These are phyloP conservation scores for Morone saxatilis DNA, from an alignment of 2,113 vertebrate species.

Conservation along the genomic window DNA sequence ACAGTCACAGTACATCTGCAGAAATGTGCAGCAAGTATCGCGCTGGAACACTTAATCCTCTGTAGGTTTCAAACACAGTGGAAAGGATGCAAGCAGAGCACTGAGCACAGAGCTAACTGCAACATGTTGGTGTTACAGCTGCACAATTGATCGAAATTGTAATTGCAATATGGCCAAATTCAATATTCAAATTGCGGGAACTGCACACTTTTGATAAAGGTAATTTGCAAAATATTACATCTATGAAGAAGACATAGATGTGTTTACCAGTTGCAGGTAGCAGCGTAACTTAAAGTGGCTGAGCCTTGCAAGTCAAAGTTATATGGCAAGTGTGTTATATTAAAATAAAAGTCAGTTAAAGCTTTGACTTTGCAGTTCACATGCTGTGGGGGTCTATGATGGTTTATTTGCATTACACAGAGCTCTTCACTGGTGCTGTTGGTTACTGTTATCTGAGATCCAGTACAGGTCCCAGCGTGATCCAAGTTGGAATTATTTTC, in stretches of 20 bases:
- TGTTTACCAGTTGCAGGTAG: not conserved
- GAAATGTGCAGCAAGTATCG: constrained; percentile 9
- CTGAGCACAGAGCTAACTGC: not conserved
- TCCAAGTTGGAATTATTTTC: not conserved
- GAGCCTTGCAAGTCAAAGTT: too few species aligned
- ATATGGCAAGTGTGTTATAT: not conserved
- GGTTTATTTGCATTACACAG: too few species aligned
- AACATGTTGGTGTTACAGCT: too few species aligned
- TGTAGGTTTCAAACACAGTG: not conserved
- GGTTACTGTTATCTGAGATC: not conserved
- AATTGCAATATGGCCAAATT: too few species aligned
- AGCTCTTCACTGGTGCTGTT: not conserved
- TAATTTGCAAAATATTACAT: too few species aligned
- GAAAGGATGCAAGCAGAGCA: not conserved
- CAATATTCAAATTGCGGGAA: too few species aligned
- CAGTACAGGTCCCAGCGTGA: not conserved
- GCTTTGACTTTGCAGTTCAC: not conserved
- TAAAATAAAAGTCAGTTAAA: not conserved
- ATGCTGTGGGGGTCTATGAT: too few species aligned
- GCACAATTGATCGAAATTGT: too few species aligned
- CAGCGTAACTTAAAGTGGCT: not conserved
- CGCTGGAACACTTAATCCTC: not conserved
- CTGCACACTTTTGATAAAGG: too few species aligned
- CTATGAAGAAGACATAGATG: not conserved
- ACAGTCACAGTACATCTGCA: constrained; percentile 12